Percentiles rank a stretch among this genome's conserved stretches.
Conservation (phyloP, 2,113 vertebrate species). For the Erythrocercus mccallii region DNA sequence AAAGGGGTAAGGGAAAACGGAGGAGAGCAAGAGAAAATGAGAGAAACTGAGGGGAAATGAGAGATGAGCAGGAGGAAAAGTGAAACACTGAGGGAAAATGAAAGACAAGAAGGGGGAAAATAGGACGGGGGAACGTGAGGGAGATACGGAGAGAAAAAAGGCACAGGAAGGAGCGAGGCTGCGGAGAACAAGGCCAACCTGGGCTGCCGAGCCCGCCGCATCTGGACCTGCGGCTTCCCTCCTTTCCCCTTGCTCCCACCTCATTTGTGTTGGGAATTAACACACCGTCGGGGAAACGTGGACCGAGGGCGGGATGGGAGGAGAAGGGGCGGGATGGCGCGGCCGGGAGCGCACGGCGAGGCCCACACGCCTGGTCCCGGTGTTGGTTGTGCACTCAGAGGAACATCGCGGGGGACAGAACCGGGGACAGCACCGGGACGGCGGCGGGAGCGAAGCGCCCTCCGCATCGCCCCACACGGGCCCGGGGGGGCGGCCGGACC, state of each 20-base stretch:
- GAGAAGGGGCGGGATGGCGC: neutral
- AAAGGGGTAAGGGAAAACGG: neutral
- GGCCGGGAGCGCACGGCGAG: neutral
- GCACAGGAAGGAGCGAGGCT: neutral
- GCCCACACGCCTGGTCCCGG: neutral
- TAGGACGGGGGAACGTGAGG: neutral
- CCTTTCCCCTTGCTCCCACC: neutral
- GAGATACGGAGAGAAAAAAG: neutral
- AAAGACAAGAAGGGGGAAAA: neutral
- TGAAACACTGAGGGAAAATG: neutral
- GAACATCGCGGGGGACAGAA: neutral
- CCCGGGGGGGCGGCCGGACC: neutral
- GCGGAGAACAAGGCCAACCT: neutral
- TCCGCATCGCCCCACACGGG: neutral
- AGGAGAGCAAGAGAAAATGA: neutral
- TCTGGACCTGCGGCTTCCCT: neutral
- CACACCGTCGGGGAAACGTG: neutral
- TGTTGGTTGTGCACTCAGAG: neutral
- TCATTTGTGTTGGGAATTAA: neutral
- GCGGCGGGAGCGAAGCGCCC: rapidly evolving
- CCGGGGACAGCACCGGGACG: rapidly evolving
- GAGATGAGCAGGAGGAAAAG: neutral
- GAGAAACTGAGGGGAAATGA: neutral
- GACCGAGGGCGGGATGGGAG: neutral
- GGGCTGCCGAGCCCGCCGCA: neutral